Conservation (phyloP, 2,888 invertebrate genomes). For the Thymelicus sylvestris region DNA sequence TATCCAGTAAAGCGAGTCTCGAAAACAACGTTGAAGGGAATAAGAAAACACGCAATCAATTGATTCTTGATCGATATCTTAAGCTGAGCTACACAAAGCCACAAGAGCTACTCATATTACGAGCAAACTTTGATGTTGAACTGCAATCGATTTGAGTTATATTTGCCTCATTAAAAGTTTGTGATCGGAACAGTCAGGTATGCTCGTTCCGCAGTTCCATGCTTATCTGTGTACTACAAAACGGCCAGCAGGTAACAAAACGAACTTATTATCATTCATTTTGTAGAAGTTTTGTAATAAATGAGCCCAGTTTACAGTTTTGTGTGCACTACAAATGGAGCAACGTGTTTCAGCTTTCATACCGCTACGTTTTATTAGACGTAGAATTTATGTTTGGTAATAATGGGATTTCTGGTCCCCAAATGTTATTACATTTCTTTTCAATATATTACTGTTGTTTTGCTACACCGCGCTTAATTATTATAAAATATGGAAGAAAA, state of each 20-base stretch:
- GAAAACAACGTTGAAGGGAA: constrained; percentile 10
- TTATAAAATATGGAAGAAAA: too few relatives aligned
- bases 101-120: constrained; percentile 36
- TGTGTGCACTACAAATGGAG: constrained; percentile 59
- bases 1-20: constrained; percentile 13
- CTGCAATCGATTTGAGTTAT: constrained; percentile 50
- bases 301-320: constrained; percentile 66
- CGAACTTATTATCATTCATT: constrained; percentile 72
- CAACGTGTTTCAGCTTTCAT: constrained; percentile 54
- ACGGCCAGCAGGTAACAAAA: constrained; percentile 48
- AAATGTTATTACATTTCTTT: constrained; percentile 37
- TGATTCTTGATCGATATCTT: constrained; percentile 35
- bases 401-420: constrained; percentile 35
- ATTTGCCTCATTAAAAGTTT: constrained; percentile 65
- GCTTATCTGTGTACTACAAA: constrained; percentile 35
- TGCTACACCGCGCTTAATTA: not conserved
- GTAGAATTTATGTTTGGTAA: constrained; percentile 37
- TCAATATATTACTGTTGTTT: constrained; percentile 34
- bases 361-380: constrained; percentile 38
- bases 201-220: constrained; percentile 33
- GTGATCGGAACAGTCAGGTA: constrained; percentile 43
- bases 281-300: constrained; percentile 69
- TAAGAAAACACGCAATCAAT: constrained; percentile 27
- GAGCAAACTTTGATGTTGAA: constrained; percentile 41
- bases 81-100: constrained; percentile 35